A percentile compares a stretch with the other conserved stretches of the same genome.
Conservation (phyloP, 1,140 invertebrate species). For the Trinorchestia longiramus region DNA sequence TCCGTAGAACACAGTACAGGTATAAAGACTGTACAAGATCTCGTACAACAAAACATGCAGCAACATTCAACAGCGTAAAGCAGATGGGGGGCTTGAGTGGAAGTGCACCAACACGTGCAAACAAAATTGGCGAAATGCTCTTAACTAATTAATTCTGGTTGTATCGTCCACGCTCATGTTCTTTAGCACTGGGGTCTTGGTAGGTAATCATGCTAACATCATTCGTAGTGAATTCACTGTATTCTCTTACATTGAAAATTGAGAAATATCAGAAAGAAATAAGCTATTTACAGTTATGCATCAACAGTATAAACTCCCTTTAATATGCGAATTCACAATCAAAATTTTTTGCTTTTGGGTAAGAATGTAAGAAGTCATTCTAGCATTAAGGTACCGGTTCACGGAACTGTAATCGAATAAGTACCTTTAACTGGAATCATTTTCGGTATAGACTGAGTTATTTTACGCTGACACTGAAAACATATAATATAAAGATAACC, state of each 20-base stretch:
- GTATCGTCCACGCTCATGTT: neutral
- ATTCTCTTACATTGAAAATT: neutral
- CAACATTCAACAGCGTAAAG: neutral
- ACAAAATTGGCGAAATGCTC: neutral
- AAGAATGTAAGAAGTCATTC: no score
- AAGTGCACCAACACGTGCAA: neutral
- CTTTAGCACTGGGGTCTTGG: neutral
- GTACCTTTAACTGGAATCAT: no score
- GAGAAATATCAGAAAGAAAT: no score
- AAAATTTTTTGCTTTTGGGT: no score
- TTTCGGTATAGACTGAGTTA: no score
- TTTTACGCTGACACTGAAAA: no score
- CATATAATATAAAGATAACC: no score
- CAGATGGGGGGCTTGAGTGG: neutral
- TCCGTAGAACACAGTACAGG: neutral
- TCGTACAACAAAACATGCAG: neutral
- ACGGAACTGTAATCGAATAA: no score
- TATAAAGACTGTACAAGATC: neutral
- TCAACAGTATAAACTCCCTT: no score
- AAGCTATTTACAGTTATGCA: no score
- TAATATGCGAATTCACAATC: no score
- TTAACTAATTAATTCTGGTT: neutral
- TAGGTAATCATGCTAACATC: neutral
- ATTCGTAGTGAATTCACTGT: neutral
- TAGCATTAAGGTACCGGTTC: no score